A percentile compares a stretch with the other conserved stretches of the same genome.
These are phyloP conservation scores for Polypedilum pembai DNA, from an alignment of 1,140 invertebrate genomes.

Conservation along the genomic window DNA sequence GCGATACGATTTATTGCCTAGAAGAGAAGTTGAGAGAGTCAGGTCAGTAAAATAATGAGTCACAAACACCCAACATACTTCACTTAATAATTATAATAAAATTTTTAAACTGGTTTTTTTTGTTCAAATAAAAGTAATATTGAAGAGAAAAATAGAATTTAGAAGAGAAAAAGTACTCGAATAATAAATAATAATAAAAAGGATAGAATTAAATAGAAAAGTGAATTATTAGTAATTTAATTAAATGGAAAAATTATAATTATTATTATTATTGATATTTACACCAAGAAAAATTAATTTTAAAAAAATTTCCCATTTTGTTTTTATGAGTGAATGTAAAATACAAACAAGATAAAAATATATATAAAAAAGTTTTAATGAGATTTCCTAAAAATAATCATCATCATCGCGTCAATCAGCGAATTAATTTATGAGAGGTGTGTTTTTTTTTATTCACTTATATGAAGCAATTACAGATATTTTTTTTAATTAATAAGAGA, in stretches of 20 bases:
- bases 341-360: no score
- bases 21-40: constrained; percentile 26
- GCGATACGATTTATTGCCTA: constrained; percentile 12
- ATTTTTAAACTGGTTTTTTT: background rate
- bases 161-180: background rate
- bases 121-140: background rate
- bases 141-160: background rate
- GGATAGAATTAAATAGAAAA: background rate
- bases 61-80: constrained; percentile 1
- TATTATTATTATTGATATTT: background rate
- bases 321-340: no score
- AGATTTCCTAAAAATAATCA: no score
- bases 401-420: no score
- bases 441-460: no score
- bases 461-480: no score
- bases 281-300: constrained; percentile 8
- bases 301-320: no score
- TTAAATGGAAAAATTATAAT: background rate
- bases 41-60: background rate
- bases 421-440: no score
- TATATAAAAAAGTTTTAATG: no score
- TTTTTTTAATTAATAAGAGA: no score
- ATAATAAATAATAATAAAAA: constrained; percentile 11
- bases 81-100: background rate
- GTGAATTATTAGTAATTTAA: background rate